Conservation (phyloP, 2,888 invertebrate genomes). For the Melanostoma mellinum region DNA sequence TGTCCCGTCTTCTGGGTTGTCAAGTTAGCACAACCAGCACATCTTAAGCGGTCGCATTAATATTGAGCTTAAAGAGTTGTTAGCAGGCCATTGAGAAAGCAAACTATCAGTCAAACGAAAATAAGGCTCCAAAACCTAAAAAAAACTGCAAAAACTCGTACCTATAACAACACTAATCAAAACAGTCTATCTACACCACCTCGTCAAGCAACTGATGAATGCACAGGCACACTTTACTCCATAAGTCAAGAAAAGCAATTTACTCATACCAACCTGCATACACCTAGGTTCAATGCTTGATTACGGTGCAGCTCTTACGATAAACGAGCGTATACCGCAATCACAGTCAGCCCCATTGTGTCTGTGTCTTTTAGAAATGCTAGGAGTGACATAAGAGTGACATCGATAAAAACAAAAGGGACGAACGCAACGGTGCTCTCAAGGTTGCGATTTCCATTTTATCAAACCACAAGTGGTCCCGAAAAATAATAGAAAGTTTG, state of each 20-base stretch:
- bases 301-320: conserved; percentile 46
- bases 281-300: conserved; percentile 59
- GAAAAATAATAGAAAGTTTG: neutral
- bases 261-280: neutral
- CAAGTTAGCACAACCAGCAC: too few relatives aligned
- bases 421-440: conserved; percentile 1
- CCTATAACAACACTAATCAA: neutral
- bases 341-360: conserved; percentile 17
- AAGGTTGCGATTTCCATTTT: conserved; percentile 15
- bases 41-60: too few relatives aligned
- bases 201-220: conserved; percentile 1
- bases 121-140: too few relatives aligned
- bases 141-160: neutral
- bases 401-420: neutral
- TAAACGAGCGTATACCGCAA: neutral
- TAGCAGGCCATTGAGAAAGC: too few relatives aligned
- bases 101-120: too few relatives aligned
- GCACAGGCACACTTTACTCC: neutral
- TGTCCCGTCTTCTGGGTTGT: too few relatives aligned
- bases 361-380: conserved; percentile 13
- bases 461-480: conserved; percentile 12
- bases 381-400: conserved; percentile 42
- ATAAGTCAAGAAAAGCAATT: conserved; percentile 4
- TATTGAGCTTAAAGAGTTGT: too few relatives aligned
- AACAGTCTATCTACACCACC: conserved; percentile 13